Evolutionary conservation across 2,113 vertebrate species (phyloP).

Genomic region (Corvus hawaiiensis): DNA sequence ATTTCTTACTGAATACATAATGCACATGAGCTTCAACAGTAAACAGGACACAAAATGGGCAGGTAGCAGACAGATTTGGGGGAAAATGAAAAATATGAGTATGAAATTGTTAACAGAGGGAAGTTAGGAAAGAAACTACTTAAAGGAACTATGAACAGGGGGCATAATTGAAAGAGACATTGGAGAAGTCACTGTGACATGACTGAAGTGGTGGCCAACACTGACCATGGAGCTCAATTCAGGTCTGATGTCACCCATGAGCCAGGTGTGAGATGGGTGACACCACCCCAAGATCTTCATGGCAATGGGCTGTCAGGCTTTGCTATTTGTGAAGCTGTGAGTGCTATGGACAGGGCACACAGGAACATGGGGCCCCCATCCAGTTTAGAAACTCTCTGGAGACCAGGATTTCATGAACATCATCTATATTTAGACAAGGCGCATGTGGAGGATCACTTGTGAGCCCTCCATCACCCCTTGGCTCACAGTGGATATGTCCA

Average conservation of each 20-base stretch:
- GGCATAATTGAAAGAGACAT: neutral
- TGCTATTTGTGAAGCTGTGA: neutral
- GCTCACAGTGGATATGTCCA: neutral
- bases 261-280: neutral
- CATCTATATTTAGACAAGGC: neutral
- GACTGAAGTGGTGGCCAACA: neutral
- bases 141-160: neutral
- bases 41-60: neutral
- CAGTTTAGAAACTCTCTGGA: neutral
- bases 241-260: neutral
- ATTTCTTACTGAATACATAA: conserved; percentile 49
- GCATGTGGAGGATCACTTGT: neutral
- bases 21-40: neutral
- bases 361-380: neutral
- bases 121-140: neutral
- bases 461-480: neutral
- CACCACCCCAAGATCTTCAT: neutral
- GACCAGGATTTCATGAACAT: neutral
- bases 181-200: neutral
- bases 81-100: neutral
- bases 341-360: neutral
- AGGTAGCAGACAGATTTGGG: neutral
- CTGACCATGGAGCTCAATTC: neutral
- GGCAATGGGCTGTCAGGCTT: neutral
- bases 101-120: neutral